Conservation (phyloP, 2,888 invertebrate species). For the Pomacea canaliculata region DNA sequence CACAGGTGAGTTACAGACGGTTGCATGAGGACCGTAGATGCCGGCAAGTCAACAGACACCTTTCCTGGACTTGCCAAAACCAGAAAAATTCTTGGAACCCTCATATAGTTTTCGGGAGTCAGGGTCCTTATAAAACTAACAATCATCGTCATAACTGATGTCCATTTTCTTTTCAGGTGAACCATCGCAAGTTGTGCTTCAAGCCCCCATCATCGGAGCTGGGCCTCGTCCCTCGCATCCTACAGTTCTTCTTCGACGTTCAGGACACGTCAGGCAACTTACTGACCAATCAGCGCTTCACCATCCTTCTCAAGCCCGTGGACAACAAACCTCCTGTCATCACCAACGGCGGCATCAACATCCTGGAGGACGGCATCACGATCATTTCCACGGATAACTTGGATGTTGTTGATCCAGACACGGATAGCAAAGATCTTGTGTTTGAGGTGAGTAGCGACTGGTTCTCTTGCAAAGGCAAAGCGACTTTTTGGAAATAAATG, state of each 20-base stretch:
- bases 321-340: constrained; percentile 67
- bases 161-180: constrained; percentile 49
- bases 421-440: constrained; percentile 43
- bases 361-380: constrained; percentile 60
- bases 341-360: constrained; percentile 57
- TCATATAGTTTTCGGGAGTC: too few species aligned
- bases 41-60: constrained; percentile 30
- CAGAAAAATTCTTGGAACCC: too few species aligned
- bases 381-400: constrained; percentile 58
- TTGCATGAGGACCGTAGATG: constrained; percentile 43
- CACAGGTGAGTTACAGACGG: constrained; percentile 26
- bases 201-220: constrained; percentile 64
- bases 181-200: constrained; percentile 68
- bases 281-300: constrained; percentile 61
- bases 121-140: too few species aligned
- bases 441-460: constrained; percentile 19
- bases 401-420: constrained; percentile 65
- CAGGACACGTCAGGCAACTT: constrained; percentile 65
- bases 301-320: constrained; percentile 64
- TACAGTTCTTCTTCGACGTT: constrained; percentile 66
- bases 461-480: too few species aligned
- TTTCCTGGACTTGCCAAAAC: too few species aligned
- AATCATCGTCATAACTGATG: too few species aligned
- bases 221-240: constrained; percentile 63
- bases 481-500: too few species aligned